Evolutionary conservation across 2,113 vertebrate species (phyloP).

Genomic region (Sitta europaea): DNA sequence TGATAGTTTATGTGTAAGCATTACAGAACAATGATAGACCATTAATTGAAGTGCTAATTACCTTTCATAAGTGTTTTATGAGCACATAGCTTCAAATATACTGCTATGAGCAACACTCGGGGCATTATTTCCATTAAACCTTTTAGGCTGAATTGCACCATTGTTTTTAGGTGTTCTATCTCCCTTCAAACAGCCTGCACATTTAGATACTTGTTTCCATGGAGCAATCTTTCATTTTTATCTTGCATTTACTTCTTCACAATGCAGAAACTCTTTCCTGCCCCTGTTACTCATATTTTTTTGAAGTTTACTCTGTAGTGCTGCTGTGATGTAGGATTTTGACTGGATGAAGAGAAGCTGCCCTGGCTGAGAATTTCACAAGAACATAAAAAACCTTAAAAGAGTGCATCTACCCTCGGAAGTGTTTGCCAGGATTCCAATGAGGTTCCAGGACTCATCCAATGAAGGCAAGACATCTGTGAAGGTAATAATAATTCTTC

Average conservation of each 20-base stretch:
- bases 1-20: background rate
- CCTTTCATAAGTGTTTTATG: conserved; percentile 25
- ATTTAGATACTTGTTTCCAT: background rate
- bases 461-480: background rate
- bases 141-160: background rate
- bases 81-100: background rate
- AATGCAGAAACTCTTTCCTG: background rate
- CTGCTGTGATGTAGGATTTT: background rate
- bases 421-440: background rate
- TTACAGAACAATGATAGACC: conserved; percentile 38
- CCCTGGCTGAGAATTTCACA: background rate
- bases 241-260: background rate
- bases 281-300: background rate
- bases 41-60: conserved; percentile 63
- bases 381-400: background rate
- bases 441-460: background rate
- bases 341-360: background rate
- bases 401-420: background rate
- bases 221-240: background rate
- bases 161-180: background rate
- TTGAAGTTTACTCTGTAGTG: background rate
- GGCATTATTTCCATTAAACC: background rate
- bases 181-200: background rate
- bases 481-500: background rate
- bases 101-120: background rate